Percentiles rank a stretch among this genome's conserved stretches.
These are phyloP conservation scores for Astropecten irregularis DNA, from an alignment of 53 echinoderm and acorn worm genomes.

Conservation along the genomic window DNA sequence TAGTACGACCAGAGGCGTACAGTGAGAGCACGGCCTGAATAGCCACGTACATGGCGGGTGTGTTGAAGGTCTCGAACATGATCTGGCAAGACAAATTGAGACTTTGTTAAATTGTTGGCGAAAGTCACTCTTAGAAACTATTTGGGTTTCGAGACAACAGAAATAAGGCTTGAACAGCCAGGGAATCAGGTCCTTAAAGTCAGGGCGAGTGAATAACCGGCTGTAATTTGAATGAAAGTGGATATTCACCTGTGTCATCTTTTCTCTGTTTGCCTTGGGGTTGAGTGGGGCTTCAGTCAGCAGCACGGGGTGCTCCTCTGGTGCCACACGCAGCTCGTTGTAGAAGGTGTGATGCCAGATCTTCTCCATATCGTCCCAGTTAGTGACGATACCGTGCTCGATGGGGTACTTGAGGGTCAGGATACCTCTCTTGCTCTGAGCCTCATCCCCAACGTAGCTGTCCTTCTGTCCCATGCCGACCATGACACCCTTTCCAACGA, in stretches of 20 bases:
- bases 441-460: slow-evolving; percentile 96
- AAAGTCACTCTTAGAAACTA: too few relatives aligned
- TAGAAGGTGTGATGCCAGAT: slow-evolving; percentile 99
- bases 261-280: slow-evolving; percentile 99
- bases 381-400: slow-evolving; percentile 97
- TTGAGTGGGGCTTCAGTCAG: slow-evolving; percentile 98
- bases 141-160: too few relatives aligned
- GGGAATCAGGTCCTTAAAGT: too few relatives aligned
- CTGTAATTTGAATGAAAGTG: too few relatives aligned
- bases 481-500: slow-evolving; percentile 77
- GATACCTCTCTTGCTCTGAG: slow-evolving; percentile 98
- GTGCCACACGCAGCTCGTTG: slow-evolving; percentile 98
- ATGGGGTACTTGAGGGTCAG: slow-evolving; percentile 96
- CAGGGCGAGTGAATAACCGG: too few relatives aligned
- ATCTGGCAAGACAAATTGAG: slow-evolving; percentile 48
- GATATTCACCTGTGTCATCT: slow-evolving; percentile 89
- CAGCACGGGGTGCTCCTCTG: slow-evolving; percentile 98
- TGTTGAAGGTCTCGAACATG: slow-evolving; percentile 93
- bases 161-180: too few relatives aligned
- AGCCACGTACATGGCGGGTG: slow-evolving; percentile 74
- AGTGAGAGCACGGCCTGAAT: slow-evolving; percentile 95
- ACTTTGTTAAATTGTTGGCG: background rate
- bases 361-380: slow-evolving; percentile 99
- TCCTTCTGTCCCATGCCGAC: slow-evolving; percentile 86
- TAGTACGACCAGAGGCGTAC: slow-evolving; percentile 87